Percentiles rank a stretch among this genome's conserved stretches.
Evolutionary conservation across 1,140 invertebrate genomes (phyloP).

Genomic region (Drosophila orena): DNA sequence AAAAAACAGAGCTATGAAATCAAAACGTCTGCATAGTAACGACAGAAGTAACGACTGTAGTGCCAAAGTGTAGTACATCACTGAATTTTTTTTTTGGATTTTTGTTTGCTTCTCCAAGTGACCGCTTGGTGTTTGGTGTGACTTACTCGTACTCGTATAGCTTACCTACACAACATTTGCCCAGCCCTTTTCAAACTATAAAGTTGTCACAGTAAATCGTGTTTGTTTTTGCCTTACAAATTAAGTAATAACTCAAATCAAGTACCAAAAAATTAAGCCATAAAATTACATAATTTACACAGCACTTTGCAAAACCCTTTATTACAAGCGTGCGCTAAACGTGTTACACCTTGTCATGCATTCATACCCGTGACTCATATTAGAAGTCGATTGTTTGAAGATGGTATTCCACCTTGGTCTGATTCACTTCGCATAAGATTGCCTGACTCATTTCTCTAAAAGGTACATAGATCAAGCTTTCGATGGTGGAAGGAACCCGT

Average conservation of each 20-base stretch:
- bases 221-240: background rate
- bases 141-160: too few species aligned
- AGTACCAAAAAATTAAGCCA: background rate
- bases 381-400: background rate
- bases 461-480: slow-evolving; percentile 11
- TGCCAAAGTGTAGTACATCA: background rate
- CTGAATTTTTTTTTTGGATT: too few species aligned
- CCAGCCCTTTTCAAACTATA: background rate
- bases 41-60: too few species aligned
- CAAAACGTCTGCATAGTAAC: background rate
- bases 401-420: background rate
- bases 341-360: background rate
- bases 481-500: slow-evolving; percentile 7
- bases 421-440: slow-evolving; percentile 11
- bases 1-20: slow-evolving; percentile 1
- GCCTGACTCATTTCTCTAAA: slow-evolving; percentile 9
- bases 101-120: background rate
- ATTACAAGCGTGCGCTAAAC: background rate
- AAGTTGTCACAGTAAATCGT: background rate
- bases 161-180: background rate
- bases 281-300: background rate
- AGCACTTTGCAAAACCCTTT: background rate
- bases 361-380: background rate
- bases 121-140: too few species aligned
- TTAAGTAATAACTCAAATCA: background rate